Evolutionary conservation across 2,888 invertebrate genomes (phyloP).

Genomic region (Orgyia antiqua): DNA sequence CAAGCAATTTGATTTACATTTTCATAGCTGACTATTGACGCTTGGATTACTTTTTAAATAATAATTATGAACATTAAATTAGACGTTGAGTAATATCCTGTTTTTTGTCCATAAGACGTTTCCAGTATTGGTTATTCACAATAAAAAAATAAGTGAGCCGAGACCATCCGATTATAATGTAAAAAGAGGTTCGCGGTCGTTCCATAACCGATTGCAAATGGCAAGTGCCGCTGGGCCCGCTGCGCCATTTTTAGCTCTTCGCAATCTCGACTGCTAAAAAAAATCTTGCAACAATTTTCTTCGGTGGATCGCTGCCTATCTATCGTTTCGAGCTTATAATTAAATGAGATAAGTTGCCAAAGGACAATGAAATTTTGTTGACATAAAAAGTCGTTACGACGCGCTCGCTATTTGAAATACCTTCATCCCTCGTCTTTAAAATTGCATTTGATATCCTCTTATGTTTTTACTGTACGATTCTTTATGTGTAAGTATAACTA

Average conservation of each 20-base stretch:
- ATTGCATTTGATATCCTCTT: constrained; percentile 27
- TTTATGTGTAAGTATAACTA: constrained; percentile 5
- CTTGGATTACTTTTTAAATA: background rate
- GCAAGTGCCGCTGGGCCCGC: constrained; percentile 66
- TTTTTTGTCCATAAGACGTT: constrained; percentile 45
- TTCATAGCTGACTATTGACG: background rate
- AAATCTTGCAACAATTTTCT: constrained; percentile 63
- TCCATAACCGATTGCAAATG: constrained; percentile 78
- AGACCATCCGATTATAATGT: constrained; percentile 71
- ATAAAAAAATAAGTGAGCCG: constrained; percentile 55
- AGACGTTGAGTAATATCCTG: constrained; percentile 24
- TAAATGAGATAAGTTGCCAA: constrained; percentile 44
- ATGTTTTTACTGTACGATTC: constrained; percentile 27
- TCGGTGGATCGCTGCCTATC: constrained; percentile 51
- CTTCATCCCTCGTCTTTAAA: constrained; percentile 33
- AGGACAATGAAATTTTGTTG: constrained; percentile 39
- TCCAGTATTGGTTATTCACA: constrained; percentile 47
- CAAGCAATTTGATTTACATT: background rate
- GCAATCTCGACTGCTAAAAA: constrained; percentile 70
- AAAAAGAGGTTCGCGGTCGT: constrained; percentile 73
- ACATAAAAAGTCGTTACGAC: constrained; percentile 38
- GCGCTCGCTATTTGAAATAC: constrained; percentile 50
- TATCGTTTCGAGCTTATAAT: constrained; percentile 49
- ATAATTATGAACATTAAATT: constrained; percentile 10
- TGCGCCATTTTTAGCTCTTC: constrained; percentile 68